phyloP scores from a whole-genome alignment of 2,797 vertebrate genomes.

The Enoplosus armatus region DNA sequence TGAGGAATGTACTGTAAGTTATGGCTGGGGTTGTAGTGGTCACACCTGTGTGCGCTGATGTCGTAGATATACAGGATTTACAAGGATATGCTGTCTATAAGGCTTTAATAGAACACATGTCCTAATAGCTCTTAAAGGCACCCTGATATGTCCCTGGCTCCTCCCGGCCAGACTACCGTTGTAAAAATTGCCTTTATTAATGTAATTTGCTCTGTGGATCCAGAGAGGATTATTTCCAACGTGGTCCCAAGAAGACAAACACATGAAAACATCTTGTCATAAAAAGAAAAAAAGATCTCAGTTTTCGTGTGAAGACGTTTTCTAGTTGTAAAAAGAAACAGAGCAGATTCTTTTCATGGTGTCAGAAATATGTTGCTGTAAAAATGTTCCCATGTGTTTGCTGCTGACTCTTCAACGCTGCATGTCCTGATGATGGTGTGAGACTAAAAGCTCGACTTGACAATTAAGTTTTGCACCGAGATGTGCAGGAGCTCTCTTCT shows the following conservation, averaged over 20 bases:
- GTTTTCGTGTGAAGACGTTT: too few species aligned
- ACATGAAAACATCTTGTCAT: background rate
- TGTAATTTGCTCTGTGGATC: background rate
- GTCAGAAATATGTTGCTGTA: background rate
- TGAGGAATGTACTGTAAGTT: background rate
- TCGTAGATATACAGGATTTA: background rate
- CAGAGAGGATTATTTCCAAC: background rate
- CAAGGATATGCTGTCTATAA: background rate
- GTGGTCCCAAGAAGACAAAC: background rate
- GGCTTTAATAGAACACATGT: background rate
- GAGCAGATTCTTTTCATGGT: background rate
- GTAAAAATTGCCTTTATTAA: background rate
- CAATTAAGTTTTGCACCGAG: background rate
- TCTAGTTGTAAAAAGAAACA: background rate
- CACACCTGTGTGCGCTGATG: background rate
- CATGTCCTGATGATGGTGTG: background rate
- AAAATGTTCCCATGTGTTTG: background rate
- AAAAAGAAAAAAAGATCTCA: background rate
- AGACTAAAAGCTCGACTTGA: background rate
- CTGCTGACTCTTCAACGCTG: background rate
- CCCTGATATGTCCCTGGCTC: too few species aligned
- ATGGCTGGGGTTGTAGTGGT: background rate
- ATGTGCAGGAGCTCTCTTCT: background rate
- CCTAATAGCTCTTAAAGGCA: background rate
- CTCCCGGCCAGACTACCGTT: too few species aligned